A percentile compares a stretch with the other conserved stretches of the same genome.
phyloP scores from a whole-genome alignment of 2,888 invertebrate genomes.

The Rutpela maculata region DNA sequence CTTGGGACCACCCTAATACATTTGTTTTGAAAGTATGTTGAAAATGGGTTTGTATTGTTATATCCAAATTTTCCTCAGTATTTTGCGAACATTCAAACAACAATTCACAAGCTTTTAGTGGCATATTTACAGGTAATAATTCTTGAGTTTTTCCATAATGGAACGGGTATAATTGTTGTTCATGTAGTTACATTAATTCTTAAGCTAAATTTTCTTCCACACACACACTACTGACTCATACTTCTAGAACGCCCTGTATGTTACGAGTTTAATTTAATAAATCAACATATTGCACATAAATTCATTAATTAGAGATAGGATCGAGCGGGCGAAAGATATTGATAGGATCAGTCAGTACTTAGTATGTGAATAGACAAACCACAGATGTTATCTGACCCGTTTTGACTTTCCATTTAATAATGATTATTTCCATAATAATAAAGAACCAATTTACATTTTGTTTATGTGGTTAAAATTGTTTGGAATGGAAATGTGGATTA shows the following conservation, averaged over 20 bases:
- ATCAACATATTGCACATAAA: slow-evolving; percentile 29
- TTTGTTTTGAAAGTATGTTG: too few relatives aligned
- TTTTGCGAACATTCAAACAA: too few relatives aligned
- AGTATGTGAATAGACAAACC: slow-evolving; percentile 41
- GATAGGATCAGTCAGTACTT: slow-evolving; percentile 41
- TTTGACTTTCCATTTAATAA: slow-evolving; percentile 52
- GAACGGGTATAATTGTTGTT: too few relatives aligned
- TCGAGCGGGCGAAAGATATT: slow-evolving; percentile 21
- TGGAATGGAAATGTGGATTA: slow-evolving; percentile 52
- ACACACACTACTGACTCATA: too few relatives aligned
- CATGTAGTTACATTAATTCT: too few relatives aligned
- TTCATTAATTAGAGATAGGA: slow-evolving; percentile 26
- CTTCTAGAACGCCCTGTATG: background rate
- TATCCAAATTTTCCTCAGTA: too few relatives aligned
- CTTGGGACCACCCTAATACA: too few relatives aligned
- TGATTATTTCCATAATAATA: slow-evolving; percentile 54
- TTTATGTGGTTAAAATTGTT: slow-evolving; percentile 51
- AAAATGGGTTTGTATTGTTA: too few relatives aligned
- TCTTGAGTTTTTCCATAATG: too few relatives aligned
- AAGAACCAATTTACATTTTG: slow-evolving; percentile 54
- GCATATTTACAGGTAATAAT: too few relatives aligned
- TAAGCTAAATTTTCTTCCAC: too few relatives aligned
- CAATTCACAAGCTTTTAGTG: too few relatives aligned
- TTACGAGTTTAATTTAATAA: slow-evolving; percentile 26
- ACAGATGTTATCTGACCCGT: slow-evolving; percentile 45